Evolutionary conservation across 2,797 vertebrate species (phyloP).

Genomic region (Phoeniculus purpureus): DNA sequence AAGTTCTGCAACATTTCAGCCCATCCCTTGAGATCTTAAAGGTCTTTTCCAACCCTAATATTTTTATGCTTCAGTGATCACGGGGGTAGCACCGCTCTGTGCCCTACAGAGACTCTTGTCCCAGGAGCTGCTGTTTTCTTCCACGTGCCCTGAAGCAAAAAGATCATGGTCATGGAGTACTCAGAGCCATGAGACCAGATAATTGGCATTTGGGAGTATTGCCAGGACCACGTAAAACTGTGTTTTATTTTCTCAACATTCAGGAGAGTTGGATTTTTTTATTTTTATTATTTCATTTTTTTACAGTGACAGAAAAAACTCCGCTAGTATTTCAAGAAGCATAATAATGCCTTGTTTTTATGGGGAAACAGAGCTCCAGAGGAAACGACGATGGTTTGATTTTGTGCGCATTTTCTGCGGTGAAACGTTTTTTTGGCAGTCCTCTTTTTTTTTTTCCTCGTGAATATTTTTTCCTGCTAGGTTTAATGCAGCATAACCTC

Average conservation of each 20-base stretch:
- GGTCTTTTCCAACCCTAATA: too few species aligned
- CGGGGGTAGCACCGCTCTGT: fast-evolving
- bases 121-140: fast-evolving
- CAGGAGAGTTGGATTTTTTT: background rate
- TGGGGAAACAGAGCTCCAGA: background rate
- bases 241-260: background rate
- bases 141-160: background rate
- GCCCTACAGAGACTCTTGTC: fast-evolving
- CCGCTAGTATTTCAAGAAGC: background rate
- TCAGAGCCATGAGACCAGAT: background rate
- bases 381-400: background rate
- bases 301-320: background rate
- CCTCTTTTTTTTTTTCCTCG: background rate
- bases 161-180: background rate
- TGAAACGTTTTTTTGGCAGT: background rate
- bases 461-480: constrained; percentile 32
- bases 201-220: background rate
- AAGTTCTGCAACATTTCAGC: background rate
- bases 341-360: background rate
- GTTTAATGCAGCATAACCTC: constrained; percentile 68
- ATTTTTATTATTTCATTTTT: background rate
- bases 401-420: constrained; percentile 13
- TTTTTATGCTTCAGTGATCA: background rate
- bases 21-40: background rate
- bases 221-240: background rate